phyloP scores from a whole-genome alignment of 2,113 vertebrate species.

The Lepus americanus region DNA sequence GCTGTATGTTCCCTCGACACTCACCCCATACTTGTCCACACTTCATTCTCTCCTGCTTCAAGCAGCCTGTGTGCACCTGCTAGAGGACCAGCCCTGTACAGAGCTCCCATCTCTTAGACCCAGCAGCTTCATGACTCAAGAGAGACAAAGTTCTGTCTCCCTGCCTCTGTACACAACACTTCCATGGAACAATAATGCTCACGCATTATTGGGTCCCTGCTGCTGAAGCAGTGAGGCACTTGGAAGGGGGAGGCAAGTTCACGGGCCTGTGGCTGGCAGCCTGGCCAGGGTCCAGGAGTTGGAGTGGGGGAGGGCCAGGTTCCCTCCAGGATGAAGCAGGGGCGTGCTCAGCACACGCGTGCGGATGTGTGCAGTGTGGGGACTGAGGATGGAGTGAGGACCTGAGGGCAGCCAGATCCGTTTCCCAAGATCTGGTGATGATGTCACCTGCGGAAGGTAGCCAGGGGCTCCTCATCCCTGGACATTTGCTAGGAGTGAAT shows the following conservation, averaged over 20 bases:
- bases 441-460: not conserved
- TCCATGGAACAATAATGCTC: no score
- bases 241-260: not conserved
- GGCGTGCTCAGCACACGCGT: not conserved
- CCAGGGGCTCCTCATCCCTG: not conserved
- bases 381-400: not conserved
- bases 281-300: not conserved
- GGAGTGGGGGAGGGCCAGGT: not conserved
- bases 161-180: not conserved
- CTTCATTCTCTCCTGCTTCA: not conserved
- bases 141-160: constrained; percentile 4
- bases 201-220: not conserved
- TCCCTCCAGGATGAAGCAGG: not conserved
- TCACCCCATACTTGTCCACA: not conserved
- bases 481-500: constrained; percentile 9
- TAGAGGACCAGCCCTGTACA: not conserved
- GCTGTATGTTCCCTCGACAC: not conserved
- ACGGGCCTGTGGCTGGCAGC: not conserved
- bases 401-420: not conserved
- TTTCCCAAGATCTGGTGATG: not conserved
- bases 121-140: not conserved
- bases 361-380: not conserved
- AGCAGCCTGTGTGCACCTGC: not conserved
- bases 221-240: not conserved
- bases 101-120: not conserved